Evolutionary conservation across 2,797 vertebrate species (phyloP).

Genomic region (Parotocinclus haroldoi): DNA sequence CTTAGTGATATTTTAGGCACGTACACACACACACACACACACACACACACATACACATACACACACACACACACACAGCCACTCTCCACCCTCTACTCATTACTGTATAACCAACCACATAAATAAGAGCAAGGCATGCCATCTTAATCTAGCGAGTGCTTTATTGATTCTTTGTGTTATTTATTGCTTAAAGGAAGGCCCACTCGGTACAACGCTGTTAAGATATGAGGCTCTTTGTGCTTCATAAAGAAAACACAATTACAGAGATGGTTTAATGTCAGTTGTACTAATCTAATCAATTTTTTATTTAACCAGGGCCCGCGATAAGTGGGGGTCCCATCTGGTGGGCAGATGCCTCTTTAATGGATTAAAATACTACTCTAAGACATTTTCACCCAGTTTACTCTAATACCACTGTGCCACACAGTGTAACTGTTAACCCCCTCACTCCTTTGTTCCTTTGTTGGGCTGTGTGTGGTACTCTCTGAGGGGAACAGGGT

Average conservation of each 20-base stretch:
- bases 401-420: slow-evolving; percentile 5
- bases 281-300: slow-evolving; percentile 27
- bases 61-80: slow-evolving; percentile 15
- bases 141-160: slow-evolving; percentile 40
- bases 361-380: slow-evolving; percentile 43
- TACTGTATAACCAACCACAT: slow-evolving; percentile 3
- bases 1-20: no score
- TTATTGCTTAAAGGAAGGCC: slow-evolving; percentile 34
- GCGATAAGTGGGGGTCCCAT: slow-evolving; percentile 49
- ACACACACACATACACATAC: slow-evolving; percentile 20
- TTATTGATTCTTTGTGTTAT: slow-evolving; percentile 44
- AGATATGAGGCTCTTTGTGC: slow-evolving; percentile 44
- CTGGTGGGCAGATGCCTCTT: slow-evolving; percentile 41
- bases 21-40: slow-evolving; percentile 2
- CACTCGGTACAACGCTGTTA: slow-evolving; percentile 21
- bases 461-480: slow-evolving; percentile 25
- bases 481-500: slow-evolving; percentile 38
- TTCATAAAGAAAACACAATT: slow-evolving; percentile 27
- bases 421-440: slow-evolving; percentile 14
- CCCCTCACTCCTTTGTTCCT: slow-evolving; percentile 6
- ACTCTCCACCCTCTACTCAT: slow-evolving; percentile 6
- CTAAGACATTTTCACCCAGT: slow-evolving; percentile 28
- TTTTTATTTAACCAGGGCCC: slow-evolving; percentile 39
- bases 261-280: slow-evolving; percentile 11
- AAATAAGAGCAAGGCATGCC: slow-evolving; percentile 10